Conservation (phyloP, 2,797 vertebrate genomes). For the Kryptopterus vitreolus region DNA sequence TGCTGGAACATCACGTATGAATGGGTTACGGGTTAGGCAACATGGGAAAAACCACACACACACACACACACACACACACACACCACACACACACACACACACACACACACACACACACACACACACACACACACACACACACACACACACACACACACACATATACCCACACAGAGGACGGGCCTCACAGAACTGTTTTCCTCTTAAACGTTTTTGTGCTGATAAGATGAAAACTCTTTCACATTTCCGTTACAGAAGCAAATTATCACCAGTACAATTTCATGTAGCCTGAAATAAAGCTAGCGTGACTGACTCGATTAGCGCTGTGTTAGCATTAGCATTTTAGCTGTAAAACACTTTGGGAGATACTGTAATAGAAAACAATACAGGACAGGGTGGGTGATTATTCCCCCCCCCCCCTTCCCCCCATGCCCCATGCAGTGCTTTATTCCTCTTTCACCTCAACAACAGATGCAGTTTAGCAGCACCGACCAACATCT, state of each 20-base stretch:
- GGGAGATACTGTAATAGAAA: background rate
- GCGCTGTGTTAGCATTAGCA: background rate
- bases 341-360: background rate
- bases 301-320: background rate
- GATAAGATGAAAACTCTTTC: background rate
- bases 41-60: background rate
- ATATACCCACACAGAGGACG: background rate
- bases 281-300: background rate
- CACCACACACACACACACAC: background rate
- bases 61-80: background rate
- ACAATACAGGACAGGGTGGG: background rate
- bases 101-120: background rate
- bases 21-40: background rate
- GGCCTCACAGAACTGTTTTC: background rate
- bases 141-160: background rate
- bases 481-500: too few relatives aligned
- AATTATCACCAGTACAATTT: background rate
- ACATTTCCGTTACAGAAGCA: background rate
- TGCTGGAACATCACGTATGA: background rate
- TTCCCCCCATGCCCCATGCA: too few relatives aligned
- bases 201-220: background rate
- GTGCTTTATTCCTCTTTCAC: background rate
- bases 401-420: too few relatives aligned
- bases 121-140: background rate
- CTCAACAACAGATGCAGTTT: background rate